Percentiles rank a stretch among this genome's conserved stretches.
Evolutionary conservation across 2,113 vertebrate genomes (phyloP).

Genomic region (Rhinoderma darwinii): DNA sequence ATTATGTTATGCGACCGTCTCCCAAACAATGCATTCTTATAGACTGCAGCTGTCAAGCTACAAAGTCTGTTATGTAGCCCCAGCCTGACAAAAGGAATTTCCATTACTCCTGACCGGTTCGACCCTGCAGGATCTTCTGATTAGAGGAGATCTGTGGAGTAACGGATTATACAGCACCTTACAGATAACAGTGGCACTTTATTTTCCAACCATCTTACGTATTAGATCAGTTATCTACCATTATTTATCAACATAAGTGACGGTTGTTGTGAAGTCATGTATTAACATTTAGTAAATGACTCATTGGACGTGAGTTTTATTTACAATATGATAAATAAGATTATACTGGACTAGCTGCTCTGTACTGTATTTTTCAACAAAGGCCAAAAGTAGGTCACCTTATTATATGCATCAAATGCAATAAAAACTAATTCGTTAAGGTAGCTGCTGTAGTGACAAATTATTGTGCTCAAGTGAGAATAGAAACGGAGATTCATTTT

Average conservation of each 20-base stretch:
- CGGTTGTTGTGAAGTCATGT: neutral
- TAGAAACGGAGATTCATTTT: neutral
- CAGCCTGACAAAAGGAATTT: neutral
- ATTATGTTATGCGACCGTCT: neutral
- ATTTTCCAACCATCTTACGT: neutral
- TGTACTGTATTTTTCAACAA: constrained; percentile 10
- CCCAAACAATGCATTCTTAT: neutral
- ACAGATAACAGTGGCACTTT: neutral
- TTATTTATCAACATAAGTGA: neutral
- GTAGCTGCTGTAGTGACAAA: neutral
- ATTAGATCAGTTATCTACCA: neutral
- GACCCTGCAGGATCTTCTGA: neutral
- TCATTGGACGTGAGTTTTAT: constrained; percentile 8
- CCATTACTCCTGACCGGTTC: neutral
- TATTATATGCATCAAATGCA: neutral
- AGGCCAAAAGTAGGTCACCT: neutral
- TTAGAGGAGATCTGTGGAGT: neutral
- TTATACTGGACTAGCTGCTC: constrained; percentile 32
- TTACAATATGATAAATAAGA: constrained; percentile 40
- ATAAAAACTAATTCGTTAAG: neutral
- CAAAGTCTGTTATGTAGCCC: neutral
- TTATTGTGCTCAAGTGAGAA: constrained; percentile 5
- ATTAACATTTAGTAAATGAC: constrained; percentile 17
- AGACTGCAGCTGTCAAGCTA: neutral
- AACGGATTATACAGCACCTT: neutral